Percentiles rank a stretch among this genome's conserved stretches.
phyloP scores from a whole-genome alignment of 2,797 vertebrate species.

The Tolypeutes matacus region DNA sequence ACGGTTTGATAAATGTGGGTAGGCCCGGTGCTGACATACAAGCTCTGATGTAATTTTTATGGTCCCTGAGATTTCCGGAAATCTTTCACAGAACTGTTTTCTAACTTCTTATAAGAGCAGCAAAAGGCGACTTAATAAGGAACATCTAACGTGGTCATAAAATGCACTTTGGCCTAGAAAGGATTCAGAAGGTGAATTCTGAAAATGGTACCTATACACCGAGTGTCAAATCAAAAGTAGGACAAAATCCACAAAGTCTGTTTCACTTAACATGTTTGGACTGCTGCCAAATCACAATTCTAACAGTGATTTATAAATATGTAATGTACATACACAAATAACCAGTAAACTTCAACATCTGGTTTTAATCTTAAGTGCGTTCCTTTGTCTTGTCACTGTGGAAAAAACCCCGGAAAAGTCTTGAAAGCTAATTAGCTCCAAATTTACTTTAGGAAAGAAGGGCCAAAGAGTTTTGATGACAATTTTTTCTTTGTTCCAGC shows the following conservation, averaged over 20 bases:
- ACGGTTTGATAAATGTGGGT: not conserved
- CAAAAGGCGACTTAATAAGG: not conserved
- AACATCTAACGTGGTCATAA: not conserved
- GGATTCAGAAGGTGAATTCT: not conserved
- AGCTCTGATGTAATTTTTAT: not conserved
- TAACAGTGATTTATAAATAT: not conserved
- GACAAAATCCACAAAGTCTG: not conserved
- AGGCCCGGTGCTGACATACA: fast-evolving
- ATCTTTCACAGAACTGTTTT: not conserved
- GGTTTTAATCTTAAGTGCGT: conserved; percentile 79
- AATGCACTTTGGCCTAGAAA: not conserved
- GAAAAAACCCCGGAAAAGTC: conserved; percentile 80
- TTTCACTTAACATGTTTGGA: not conserved
- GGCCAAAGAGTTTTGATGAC: conserved; percentile 67
- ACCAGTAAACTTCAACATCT: conserved; percentile 69
- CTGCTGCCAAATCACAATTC: not conserved
- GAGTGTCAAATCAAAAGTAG: not conserved
- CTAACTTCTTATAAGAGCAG: not conserved
- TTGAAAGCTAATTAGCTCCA: conserved; percentile 83
- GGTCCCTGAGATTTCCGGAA: not conserved
- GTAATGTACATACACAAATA: not conserved
- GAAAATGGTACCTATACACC: not conserved
- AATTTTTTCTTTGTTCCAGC: conserved; percentile 71
- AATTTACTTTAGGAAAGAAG: conserved; percentile 76
- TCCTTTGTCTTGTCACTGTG: conserved; percentile 80